Percentiles rank a stretch among this genome's conserved stretches.
Conservation (phyloP, 2,113 vertebrate genomes). For the Eurystomus gularis region DNA sequence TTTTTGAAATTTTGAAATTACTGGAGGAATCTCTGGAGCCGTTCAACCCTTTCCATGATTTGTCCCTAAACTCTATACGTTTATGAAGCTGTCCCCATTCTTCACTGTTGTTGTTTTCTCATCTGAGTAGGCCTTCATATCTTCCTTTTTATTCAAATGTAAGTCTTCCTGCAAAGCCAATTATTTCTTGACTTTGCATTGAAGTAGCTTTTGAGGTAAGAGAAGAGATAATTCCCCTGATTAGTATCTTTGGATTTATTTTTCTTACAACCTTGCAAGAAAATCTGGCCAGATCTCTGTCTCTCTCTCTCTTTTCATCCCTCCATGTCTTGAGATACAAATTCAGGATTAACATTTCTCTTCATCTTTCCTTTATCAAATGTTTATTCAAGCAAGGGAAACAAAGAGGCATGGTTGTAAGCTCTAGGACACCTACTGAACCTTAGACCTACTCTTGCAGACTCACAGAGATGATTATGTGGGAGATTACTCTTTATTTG, state of each 20-base stretch:
- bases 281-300: constrained; percentile 21
- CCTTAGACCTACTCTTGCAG: neutral
- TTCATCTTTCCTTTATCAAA: constrained; percentile 29
- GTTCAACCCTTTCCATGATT: neutral
- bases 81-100: neutral
- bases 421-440: constrained; percentile 36
- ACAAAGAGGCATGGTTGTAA: constrained; percentile 34
- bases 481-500: constrained; percentile 28
- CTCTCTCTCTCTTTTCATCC: neutral
- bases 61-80: neutral
- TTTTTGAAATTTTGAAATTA: too few relatives aligned
- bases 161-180: constrained; percentile 18
- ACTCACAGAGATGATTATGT: neutral
- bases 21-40: neutral
- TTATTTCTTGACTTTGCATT: constrained; percentile 47
- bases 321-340: constrained; percentile 41
- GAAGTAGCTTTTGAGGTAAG: constrained; percentile 26
- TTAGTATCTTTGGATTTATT: constrained; percentile 28
- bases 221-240: neutral
- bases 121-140: neutral
- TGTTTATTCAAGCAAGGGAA: constrained; percentile 29
- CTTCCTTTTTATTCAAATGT: neutral
- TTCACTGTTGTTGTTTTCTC: neutral
- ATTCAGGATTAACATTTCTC: constrained; percentile 55
- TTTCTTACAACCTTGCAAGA: constrained; percentile 41